Evolutionary conservation across 1,140 invertebrate species (phyloP).

Genomic region (Phthorimaea operculella): DNA sequence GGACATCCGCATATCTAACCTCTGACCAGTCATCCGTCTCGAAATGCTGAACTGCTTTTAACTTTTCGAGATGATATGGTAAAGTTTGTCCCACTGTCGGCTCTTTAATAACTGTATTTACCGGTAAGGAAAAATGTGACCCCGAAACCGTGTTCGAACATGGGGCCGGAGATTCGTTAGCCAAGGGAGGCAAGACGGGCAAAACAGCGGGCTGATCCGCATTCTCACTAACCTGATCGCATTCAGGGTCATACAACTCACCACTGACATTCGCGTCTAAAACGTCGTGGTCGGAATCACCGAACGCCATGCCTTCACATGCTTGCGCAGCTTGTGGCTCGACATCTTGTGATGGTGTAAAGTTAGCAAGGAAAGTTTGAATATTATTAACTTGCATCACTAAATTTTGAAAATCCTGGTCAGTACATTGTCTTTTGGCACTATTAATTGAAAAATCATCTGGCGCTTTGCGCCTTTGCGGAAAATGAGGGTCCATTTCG

Average conservation of each 20-base stretch:
- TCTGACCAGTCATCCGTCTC: conserved; percentile 4
- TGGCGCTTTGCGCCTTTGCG: conserved; percentile 2
- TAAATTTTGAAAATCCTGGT: background rate
- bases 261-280: conserved; percentile 4
- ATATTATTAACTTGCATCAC: background rate
- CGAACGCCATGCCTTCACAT: no score
- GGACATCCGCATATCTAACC: conserved; percentile 10
- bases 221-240: no score
- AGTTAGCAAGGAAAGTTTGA: background rate
- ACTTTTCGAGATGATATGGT: background rate
- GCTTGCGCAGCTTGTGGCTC: background rate
- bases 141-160: background rate
- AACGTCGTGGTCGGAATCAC: background rate
- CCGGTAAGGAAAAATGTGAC: background rate
- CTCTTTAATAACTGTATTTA: conserved; percentile 8
- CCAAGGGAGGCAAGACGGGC: background rate
- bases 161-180: background rate
- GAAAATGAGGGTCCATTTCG: background rate
- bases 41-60: conserved; percentile 11
- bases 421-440: background rate
- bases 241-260: background rate
- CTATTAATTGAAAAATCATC: background rate
- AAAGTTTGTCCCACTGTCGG: conserved; percentile 5
- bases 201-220: background rate
- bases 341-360: background rate